These are phyloP conservation scores for Poecilus cupreus DNA, from an alignment of 2,888 invertebrate genomes.

Conservation along the genomic window DNA sequence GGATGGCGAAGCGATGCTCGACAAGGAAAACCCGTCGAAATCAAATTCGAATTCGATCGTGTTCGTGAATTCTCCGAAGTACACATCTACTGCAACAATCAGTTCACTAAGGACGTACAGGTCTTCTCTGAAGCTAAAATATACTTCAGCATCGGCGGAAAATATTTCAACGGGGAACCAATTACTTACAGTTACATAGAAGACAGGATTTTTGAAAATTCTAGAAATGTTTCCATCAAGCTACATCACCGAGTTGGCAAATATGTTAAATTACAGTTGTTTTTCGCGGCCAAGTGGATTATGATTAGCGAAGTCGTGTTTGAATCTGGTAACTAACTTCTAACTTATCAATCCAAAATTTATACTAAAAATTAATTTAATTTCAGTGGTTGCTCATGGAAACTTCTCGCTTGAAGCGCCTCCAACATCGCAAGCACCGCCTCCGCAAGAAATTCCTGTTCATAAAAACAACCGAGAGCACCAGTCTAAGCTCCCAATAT, in stretches of 20 bases:
- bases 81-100: slow-evolving; percentile 89
- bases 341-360: slow-evolving; percentile 66
- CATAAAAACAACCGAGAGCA: slow-evolving; percentile 71
- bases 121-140: slow-evolving; percentile 87
- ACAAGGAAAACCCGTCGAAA: slow-evolving; percentile 78
- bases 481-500: slow-evolving; percentile 78
- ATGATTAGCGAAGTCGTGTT: slow-evolving; percentile 93
- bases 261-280: slow-evolving; percentile 85
- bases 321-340: slow-evolving; percentile 80
- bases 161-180: slow-evolving; percentile 84
- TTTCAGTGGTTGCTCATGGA: slow-evolving; percentile 79
- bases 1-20: slow-evolving; percentile 91
- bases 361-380: slow-evolving; percentile 51
- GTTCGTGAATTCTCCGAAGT: slow-evolving; percentile 90
- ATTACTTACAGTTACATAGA: slow-evolving; percentile 83
- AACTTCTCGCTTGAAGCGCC: slow-evolving; percentile 83
- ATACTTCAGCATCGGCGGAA: slow-evolving; percentile 88
- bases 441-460: slow-evolving; percentile 74
- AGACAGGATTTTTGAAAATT: slow-evolving; percentile 86
- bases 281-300: slow-evolving; percentile 90
- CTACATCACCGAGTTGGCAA: slow-evolving; percentile 87
- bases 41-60: slow-evolving; percentile 89
- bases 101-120: slow-evolving; percentile 88
- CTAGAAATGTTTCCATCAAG: slow-evolving; percentile 87
- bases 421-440: slow-evolving; percentile 74